A percentile compares a stretch with the other conserved stretches of the same genome.
Conservation (phyloP, 2,113 vertebrate species). For the Erythrocercus mccallii region DNA sequence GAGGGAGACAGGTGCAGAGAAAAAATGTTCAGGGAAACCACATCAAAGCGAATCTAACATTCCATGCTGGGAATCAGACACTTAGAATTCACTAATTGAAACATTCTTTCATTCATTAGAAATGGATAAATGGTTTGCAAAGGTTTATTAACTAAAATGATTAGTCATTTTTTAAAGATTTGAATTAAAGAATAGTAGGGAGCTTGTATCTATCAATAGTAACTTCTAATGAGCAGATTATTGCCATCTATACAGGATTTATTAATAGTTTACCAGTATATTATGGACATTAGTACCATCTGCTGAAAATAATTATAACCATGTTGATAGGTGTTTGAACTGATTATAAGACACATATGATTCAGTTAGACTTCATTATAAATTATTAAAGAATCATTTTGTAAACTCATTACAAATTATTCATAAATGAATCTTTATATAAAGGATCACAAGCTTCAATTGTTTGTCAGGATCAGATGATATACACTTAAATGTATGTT, state of each 20-base stretch:
- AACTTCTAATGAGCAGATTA: slow-evolving; percentile 6
- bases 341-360: neutral
- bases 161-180: neutral
- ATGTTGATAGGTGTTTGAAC: slow-evolving; percentile 9
- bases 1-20: neutral
- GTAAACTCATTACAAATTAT: neutral
- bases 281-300: neutral
- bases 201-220: neutral
- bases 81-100: slow-evolving; percentile 10
- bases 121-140: neutral
- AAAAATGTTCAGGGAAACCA: slow-evolving; percentile 7
- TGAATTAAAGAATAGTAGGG: neutral
- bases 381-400: neutral
- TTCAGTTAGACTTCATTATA: neutral
- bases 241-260: neutral
- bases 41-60: slow-evolving; percentile 5
- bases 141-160: slow-evolving; percentile 12
- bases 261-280: slow-evolving; percentile 5
- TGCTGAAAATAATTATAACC: neutral
- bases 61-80: neutral
- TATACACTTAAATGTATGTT: neutral
- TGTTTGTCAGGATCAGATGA: neutral
- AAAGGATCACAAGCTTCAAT: neutral
- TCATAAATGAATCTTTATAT: neutral
- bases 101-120: slow-evolving; percentile 16